Evolutionary conservation across 1,140 invertebrate species (phyloP).

Genomic region (Alviniconcha marisindica): DNA sequence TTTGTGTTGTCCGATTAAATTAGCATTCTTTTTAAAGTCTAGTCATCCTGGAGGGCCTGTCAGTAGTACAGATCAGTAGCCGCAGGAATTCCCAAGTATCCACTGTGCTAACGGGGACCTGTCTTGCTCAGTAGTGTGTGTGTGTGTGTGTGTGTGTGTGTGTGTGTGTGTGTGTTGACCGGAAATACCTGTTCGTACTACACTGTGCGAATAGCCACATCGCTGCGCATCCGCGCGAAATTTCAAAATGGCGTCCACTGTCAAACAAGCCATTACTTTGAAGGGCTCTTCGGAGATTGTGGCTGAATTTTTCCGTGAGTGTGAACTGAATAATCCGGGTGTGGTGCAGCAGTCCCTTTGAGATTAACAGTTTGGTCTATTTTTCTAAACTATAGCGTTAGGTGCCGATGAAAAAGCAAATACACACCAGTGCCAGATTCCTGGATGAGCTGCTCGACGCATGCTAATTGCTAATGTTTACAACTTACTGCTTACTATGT

Average conservation of each 20-base stretch:
- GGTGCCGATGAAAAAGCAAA: background rate
- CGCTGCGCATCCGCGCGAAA: constrained; percentile 7
- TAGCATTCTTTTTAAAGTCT: too few species aligned
- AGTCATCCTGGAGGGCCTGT: too few species aligned
- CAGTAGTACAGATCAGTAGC: too few species aligned
- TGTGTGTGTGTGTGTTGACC: too few species aligned
- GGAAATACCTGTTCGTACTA: too few species aligned
- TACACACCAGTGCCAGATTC: too few species aligned
- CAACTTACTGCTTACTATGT: background rate
- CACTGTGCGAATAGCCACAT: background rate
- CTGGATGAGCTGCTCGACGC: too few species aligned
- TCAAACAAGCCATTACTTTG: constrained; percentile 77
- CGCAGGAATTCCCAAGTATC: too few species aligned
- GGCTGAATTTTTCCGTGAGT: constrained; percentile 80
- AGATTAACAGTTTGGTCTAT: background rate
- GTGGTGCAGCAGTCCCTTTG: background rate
- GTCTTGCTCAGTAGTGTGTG: too few species aligned
- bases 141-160: constrained; percentile 30
- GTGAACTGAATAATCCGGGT: background rate
- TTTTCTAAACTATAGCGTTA: background rate
- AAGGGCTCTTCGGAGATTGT: constrained; percentile 81
- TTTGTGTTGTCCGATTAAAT: too few species aligned
- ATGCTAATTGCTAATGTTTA: background rate
- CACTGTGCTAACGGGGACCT: too few species aligned
- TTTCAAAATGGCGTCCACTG: constrained; percentile 63